Conservation (phyloP, 2,888 invertebrate species). For the Epinotia bilunana region DNA sequence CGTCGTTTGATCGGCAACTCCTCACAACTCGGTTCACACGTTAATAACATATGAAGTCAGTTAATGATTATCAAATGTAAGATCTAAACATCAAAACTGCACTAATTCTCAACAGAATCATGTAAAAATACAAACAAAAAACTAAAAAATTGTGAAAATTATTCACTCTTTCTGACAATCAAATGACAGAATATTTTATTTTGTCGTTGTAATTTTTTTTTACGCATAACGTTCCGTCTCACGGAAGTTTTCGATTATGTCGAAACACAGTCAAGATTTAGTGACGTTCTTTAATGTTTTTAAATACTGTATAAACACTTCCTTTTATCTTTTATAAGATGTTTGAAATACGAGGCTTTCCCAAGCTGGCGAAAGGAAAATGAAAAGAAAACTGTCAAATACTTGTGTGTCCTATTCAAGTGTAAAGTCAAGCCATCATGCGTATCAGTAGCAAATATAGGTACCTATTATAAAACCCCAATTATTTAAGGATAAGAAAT, state of each 20-base stretch:
- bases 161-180: constrained; percentile 64
- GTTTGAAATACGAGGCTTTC: no score
- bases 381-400: no score
- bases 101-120: constrained; percentile 66
- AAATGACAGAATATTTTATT: constrained; percentile 47
- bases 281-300: constrained; percentile 13
- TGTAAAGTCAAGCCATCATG: no score
- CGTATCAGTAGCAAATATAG: no score
- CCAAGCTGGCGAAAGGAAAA: no score
- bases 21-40: constrained; percentile 59
- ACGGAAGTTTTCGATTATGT: constrained; percentile 50
- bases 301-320: background rate
- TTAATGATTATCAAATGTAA: constrained; percentile 60
- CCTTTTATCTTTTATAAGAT: no score
- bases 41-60: constrained; percentile 67
- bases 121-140: constrained; percentile 79
- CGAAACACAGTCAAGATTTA: constrained; percentile 21
- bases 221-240: constrained; percentile 68
- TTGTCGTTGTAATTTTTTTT: constrained; percentile 57
- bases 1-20: constrained; percentile 71
- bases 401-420: no score
- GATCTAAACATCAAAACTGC: constrained; percentile 71
- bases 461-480: no score
- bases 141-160: constrained; percentile 76
- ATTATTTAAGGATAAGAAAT: no score